Evolutionary conservation across 1,140 invertebrate species (phyloP).

Genomic region (Drosophila parvula): DNA sequence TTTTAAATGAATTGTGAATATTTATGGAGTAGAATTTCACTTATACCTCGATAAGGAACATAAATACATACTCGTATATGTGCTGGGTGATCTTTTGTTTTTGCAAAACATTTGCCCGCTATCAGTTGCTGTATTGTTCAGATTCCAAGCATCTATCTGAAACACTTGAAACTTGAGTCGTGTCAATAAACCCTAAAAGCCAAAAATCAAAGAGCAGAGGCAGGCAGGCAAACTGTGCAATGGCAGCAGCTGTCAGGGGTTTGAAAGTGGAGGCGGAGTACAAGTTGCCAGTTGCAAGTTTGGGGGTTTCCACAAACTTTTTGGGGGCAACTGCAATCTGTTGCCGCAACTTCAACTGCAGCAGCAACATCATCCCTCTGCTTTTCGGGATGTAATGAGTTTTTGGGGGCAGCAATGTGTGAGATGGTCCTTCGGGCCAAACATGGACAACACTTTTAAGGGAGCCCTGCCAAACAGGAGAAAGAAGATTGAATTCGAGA

Average conservation of each 20-base stretch:
- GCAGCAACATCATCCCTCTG: conserved; percentile 1
- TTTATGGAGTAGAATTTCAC: not conserved
- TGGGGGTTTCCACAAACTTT: conserved; percentile 53
- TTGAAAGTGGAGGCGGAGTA: conserved; percentile 20
- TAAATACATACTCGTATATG: not conserved
- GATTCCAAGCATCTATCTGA: conserved; percentile 10
- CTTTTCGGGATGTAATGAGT: conserved; percentile 53
- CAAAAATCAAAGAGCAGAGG: conserved; percentile 38
- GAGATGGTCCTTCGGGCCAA: conserved; percentile 1
- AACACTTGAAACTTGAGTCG: conserved; percentile 49
- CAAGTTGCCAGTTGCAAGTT: conserved; percentile 20
- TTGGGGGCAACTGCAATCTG: conserved; percentile 61
- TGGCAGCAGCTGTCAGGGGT: conserved; percentile 65
- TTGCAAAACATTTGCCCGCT: conserved; percentile 26
- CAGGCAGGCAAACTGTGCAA: conserved; percentile 13
- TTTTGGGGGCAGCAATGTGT: conserved; percentile 45
- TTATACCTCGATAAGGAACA: not conserved
- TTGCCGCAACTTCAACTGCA: conserved; percentile 49
- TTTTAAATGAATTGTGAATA: not conserved
- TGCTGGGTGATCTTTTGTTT: not conserved
- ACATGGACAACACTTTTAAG: conserved; percentile 26
- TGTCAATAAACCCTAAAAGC: conserved; percentile 68
- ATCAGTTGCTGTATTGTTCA: conserved; percentile 20
- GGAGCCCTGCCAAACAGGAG: not conserved
- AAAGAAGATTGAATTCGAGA: not conserved